Evolutionary conservation across 2,888 invertebrate genomes (phyloP).

Genomic region (Hanleya hanleyi): DNA sequence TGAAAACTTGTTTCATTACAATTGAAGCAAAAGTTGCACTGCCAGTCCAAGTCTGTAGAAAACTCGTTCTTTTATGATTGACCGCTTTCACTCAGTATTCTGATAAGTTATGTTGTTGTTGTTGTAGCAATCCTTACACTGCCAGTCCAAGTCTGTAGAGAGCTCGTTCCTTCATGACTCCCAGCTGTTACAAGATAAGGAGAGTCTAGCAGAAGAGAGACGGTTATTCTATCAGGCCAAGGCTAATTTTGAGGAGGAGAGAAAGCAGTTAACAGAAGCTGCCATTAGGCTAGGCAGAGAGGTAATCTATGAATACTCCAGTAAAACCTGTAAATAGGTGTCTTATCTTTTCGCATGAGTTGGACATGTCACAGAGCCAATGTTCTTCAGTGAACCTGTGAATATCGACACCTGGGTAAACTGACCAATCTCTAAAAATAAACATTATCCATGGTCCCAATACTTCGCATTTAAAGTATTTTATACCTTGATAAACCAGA

Average conservation of each 20-base stretch:
- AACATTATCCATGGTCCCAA: no score
- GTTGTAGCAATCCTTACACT: slow-evolving; percentile 55
- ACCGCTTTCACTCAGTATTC: no score
- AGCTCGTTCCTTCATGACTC: slow-evolving; percentile 57
- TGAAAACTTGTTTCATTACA: background rate
- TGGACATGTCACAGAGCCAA: no score
- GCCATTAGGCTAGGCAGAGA: slow-evolving; percentile 61
- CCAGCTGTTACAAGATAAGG: slow-evolving; percentile 59
- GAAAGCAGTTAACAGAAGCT: slow-evolving; percentile 58
- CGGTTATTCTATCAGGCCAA: slow-evolving; percentile 61
- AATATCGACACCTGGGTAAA: no score
- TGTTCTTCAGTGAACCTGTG: no score
- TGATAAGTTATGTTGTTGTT: background rate
- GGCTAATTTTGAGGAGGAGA: slow-evolving; percentile 65
- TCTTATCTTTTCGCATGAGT: no score
- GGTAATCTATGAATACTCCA: no score
- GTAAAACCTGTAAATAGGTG: no score
- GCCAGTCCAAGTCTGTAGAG: slow-evolving; percentile 53
- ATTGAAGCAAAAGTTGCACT: slow-evolving; percentile 54
- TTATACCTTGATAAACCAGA: no score
- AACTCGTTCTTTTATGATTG: slow-evolving; percentile 57
- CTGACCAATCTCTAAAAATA: no score
- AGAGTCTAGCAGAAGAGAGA: slow-evolving; percentile 57
- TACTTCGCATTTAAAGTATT: no score
- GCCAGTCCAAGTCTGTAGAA: slow-evolving; percentile 53